Evolutionary conservation across 2,797 vertebrate genomes (phyloP).

Genomic region (Oreonectes daqikongensis): DNA sequence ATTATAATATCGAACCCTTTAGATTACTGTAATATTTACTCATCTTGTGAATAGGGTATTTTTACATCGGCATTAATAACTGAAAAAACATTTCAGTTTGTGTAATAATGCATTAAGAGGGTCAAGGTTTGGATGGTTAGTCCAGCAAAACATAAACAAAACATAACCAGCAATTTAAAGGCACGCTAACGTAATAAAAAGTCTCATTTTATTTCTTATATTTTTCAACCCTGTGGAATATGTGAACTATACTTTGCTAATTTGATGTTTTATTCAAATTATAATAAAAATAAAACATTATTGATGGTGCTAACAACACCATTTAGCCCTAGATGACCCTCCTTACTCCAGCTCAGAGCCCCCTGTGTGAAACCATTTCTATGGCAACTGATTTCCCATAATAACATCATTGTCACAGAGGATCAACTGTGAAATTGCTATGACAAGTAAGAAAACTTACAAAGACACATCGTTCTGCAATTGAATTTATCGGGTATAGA

Average conservation of each 20-base stretch:
- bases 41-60: background rate
- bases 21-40: background rate
- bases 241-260: background rate
- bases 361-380: background rate
- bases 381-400: background rate
- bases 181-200: too few relatives aligned
- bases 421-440: background rate
- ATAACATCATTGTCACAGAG: background rate
- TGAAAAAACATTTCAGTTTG: background rate
- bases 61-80: background rate
- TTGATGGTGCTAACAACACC: background rate
- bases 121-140: background rate
- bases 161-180: too few relatives aligned
- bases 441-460: background rate
- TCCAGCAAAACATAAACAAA: too few relatives aligned
- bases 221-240: background rate
- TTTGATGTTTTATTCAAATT: too few relatives aligned
- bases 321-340: background rate
- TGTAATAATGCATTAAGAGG: background rate
- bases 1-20: background rate
- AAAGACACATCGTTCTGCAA: background rate
- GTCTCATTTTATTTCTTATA: background rate
- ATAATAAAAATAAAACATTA: too few relatives aligned
- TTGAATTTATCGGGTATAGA: constrained; percentile 1
- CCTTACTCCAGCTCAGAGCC: background rate